A percentile compares a stretch with the other conserved stretches of the same genome.
phyloP scores from a whole-genome alignment of 2,113 vertebrate genomes.

The Willisornis vidua region DNA sequence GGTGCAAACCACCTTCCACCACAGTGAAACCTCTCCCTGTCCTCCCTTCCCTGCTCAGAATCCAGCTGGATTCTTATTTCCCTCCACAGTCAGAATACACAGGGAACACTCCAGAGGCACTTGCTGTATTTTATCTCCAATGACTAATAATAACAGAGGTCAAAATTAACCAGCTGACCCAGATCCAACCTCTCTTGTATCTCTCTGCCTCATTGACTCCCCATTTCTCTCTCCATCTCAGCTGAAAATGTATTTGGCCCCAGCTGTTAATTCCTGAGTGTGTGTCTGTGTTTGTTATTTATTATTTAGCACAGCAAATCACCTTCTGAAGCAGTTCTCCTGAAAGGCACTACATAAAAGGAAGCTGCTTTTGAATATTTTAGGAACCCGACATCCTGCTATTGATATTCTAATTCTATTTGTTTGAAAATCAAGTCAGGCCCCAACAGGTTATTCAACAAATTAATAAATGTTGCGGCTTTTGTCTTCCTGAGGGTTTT shows the following conservation, averaged over 20 bases:
- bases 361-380: slow-evolving; percentile 58
- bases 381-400: background rate
- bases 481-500: slow-evolving; percentile 52
- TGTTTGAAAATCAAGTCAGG: slow-evolving; percentile 53
- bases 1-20: background rate
- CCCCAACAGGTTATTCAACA: slow-evolving; percentile 63
- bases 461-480: slow-evolving; percentile 59
- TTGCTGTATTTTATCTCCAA: slow-evolving; percentile 38
- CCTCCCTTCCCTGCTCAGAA: background rate
- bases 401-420: slow-evolving; percentile 62
- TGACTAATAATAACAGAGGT: slow-evolving; percentile 56
- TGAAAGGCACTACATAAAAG: slow-evolving; percentile 56
- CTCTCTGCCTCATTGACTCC: slow-evolving; percentile 64
- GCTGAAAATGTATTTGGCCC: slow-evolving; percentile 13
- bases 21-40: accelerated
- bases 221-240: slow-evolving; percentile 31
- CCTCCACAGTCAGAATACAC: background rate
- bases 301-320: slow-evolving; percentile 66
- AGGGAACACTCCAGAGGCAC: background rate
- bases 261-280: slow-evolving; percentile 45
- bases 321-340: slow-evolving; percentile 42
- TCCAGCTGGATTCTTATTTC: background rate
- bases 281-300: slow-evolving; percentile 62
- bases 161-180: slow-evolving; percentile 63
- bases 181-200: slow-evolving; percentile 58